phyloP scores from a whole-genome alignment of 2,888 invertebrate genomes.

The Entomobrya proxima region DNA sequence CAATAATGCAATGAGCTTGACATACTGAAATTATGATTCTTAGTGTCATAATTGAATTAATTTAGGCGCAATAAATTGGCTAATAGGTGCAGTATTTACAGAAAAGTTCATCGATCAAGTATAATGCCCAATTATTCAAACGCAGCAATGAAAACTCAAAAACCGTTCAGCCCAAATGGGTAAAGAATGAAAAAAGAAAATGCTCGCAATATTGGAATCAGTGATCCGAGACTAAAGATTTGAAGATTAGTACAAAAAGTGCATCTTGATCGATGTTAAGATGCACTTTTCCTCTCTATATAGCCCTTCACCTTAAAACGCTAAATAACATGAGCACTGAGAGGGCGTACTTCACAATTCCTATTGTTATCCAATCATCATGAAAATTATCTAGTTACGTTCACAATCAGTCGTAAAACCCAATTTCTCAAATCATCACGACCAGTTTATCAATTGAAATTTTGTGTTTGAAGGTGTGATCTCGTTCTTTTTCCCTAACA shows the following conservation, averaged over 20 bases:
- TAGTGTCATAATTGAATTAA: conserved; percentile 44
- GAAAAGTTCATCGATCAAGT: no score
- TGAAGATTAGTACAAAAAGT: background rate
- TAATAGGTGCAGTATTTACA: background rate
- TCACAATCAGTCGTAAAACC: conserved; percentile 13
- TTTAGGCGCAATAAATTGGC: conserved; percentile 31
- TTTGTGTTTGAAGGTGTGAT: conserved; percentile 12
- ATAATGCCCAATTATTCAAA: no score
- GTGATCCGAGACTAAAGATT: conserved; percentile 18
- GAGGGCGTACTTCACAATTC: conserved; percentile 11
- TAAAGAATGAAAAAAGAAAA: background rate
- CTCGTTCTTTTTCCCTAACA: background rate
- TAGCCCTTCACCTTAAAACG: conserved; percentile 20
- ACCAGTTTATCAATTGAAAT: conserved; percentile 6
- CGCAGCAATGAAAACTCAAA: background rate
- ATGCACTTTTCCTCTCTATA: conserved; percentile 10
- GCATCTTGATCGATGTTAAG: background rate
- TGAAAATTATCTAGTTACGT: background rate
- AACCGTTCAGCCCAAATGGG: background rate
- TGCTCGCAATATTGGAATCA: background rate
- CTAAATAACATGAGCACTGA: background rate
- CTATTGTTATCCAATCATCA: conserved; percentile 5
- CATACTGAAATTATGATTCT: conserved; percentile 36
- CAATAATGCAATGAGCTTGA: conserved; percentile 21
- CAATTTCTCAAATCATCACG: background rate